Evolutionary conservation across 2,888 invertebrate species (phyloP), one percentile per base, ranked within the genome.

Genomic region (Himalopsyche japonica): DNA sequence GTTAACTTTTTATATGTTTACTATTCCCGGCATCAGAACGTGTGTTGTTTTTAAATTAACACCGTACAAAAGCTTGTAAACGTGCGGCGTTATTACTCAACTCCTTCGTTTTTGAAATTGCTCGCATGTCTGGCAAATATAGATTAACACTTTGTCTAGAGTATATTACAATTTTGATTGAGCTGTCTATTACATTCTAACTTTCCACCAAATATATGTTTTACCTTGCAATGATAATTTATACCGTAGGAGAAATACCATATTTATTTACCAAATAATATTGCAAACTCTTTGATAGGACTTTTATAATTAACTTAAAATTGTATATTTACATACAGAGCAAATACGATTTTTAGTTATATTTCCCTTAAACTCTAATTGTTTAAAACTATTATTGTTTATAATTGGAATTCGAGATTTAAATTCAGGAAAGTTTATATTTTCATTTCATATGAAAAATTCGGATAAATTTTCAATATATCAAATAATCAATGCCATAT

Each of bases 31-130:
- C 82, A 70, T 76, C 79, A 79, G 49, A 81, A 81, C 83, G 81
- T 70, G 81, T 81, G 86, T 83, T 82, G 81, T 84, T 86, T 86
- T 86, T 81, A 83, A 86, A 86, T 83, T 82, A 86, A 82, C 84
- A 76, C 79, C 79, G 79, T 81, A 81, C 76, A 84, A 83, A 84
- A 86, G 84, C 80, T 78, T 84, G 82, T 47, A 48, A 80, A 78
- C 82, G 76, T 80, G 84, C 70, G 57, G 64, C 78, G 82, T 80
- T 84, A 86, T 86, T 84, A 86, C 82, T 86, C 82, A 84, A 79
- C 64, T 84, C 82, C 81, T 79, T 86, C 84, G 80, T 77, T 78
- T 43, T 76, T 81, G 76, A 76, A 82, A 82, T 80, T 84, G 82
- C 85, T 82, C 82, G 83, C 81, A 80, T 80, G 84, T 82, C 86